Evolutionary conservation across 2,888 invertebrate genomes (phyloP).

Genomic region (Micropterix aruncella): DNA sequence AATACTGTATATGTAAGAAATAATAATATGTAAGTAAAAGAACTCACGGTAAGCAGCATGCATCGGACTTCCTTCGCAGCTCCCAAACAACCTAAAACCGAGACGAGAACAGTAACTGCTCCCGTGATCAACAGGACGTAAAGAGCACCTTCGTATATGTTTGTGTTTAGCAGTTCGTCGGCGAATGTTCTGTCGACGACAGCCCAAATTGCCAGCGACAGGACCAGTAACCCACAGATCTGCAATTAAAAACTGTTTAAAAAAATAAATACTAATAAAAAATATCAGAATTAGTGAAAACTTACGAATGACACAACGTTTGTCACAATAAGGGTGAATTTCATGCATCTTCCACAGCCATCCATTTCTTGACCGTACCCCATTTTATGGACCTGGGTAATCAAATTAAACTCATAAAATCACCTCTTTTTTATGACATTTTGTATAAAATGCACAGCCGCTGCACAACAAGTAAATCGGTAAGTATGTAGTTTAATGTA

Average conservation of each 20-base stretch:
- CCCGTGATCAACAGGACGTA: conserved; percentile 76
- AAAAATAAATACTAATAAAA: background rate
- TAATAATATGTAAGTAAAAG: background rate
- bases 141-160: conserved; percentile 76
- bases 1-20: too few relatives aligned
- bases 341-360: conserved; percentile 79
- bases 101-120: conserved; percentile 63
- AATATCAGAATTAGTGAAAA: conserved; percentile 14
- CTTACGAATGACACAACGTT: conserved; percentile 82
- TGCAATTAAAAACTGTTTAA: conserved; percentile 26
- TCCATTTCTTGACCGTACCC: conserved; percentile 73
- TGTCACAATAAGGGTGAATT: conserved; percentile 69
- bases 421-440: too few relatives aligned
- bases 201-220: conserved; percentile 75
- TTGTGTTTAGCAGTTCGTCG: conserved; percentile 72
- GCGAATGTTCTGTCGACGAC: conserved; percentile 73
- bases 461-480: too few relatives aligned
- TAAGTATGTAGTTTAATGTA: too few relatives aligned
- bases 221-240: conserved; percentile 66
- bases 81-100: conserved; percentile 85
- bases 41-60: conserved; percentile 75
- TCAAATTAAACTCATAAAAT: too few relatives aligned
- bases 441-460: too few relatives aligned
- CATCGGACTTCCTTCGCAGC: conserved; percentile 91
- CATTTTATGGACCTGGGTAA: conserved; percentile 37